Evolutionary conservation across 2,888 invertebrate species (phyloP).

Genomic region (Lycocerus yunnanus): DNA sequence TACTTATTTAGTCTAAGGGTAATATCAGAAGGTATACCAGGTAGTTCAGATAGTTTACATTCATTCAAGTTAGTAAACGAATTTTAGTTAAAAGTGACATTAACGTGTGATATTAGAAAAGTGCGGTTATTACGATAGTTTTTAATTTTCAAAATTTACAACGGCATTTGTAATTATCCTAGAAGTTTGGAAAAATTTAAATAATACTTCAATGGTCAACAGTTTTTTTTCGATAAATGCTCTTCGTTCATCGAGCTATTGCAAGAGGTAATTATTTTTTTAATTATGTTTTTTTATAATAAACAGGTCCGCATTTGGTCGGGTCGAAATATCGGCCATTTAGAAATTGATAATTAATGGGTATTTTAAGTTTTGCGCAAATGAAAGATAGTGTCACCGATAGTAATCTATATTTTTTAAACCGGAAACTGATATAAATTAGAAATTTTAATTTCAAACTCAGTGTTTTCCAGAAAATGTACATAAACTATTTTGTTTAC

Average conservation of each 20-base stretch:
- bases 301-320: background rate
- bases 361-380: background rate
- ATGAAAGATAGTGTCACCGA: background rate
- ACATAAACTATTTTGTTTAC: background rate
- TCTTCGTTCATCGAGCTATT: background rate
- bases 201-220: background rate
- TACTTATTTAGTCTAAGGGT: background rate
- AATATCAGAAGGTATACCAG: background rate
- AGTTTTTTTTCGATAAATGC: background rate
- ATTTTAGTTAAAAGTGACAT: background rate
- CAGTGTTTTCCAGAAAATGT: background rate
- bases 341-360: background rate
- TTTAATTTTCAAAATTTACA: background rate
- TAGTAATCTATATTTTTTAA: background rate
- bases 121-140: background rate
- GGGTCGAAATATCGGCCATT: background rate
- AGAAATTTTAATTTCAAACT: background rate
- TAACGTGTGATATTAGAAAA: background rate
- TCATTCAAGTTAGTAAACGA: background rate
- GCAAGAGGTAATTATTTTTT: background rate
- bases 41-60: background rate
- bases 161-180: background rate
- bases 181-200: background rate
- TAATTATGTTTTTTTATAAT: too few relatives aligned
- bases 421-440: background rate